Base-by-base conservation (phyloP, 2,888 invertebrate genomes). In the Hirtodrosophila confusa region DNA sequence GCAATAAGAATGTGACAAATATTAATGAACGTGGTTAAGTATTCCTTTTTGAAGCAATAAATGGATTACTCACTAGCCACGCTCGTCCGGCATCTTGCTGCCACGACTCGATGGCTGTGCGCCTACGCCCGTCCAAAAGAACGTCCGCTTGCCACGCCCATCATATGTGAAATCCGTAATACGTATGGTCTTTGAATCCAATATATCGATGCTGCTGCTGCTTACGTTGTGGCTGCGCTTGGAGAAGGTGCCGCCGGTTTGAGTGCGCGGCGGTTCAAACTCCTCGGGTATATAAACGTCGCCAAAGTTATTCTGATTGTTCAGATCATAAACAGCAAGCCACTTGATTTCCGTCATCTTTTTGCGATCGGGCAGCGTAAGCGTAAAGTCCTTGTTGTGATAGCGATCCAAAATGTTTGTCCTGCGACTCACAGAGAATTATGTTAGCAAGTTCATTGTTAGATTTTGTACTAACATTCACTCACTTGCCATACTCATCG, bases 201-300 rank as follows among this genome's bases (percentile, higher is more conserved):
- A 80, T 55, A 97, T 94, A 78, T 94, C 93, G 11, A 98, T 93
- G 0, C 94, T 93, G 48, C 93, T 94, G 49, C 96, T 96, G 73
- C 94, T 93, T 4, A 96, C 94, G 7, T 94, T 94, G 85, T 95
- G 94, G 4, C 93, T 93, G 71, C 94, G 93, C 64, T 93, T 93
- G 0, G 93, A 93, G 17, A 96, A 91, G 24, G 90, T 91, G 9
- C 92, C 92, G 37, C 91, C 90, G 44, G 92, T 92, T 79, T 95
- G 95, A 0, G 95, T 93, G 6, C 94, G 93, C 0, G 98, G 98
- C 10, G 97, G 95, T 88, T 97, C 96, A 91, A 98, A 97, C 75
- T 96, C 97, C 88, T 97, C 97, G 0, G 97, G 97, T 77, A 98
- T 94, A 89, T 95, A 96, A 53, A 97, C 95, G 90, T 98, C 98